A percentile compares a stretch with the other conserved stretches of the same genome.
phyloP scores from a whole-genome alignment of 1,140 invertebrate genomes.

The Eciton burchellii region DNA sequence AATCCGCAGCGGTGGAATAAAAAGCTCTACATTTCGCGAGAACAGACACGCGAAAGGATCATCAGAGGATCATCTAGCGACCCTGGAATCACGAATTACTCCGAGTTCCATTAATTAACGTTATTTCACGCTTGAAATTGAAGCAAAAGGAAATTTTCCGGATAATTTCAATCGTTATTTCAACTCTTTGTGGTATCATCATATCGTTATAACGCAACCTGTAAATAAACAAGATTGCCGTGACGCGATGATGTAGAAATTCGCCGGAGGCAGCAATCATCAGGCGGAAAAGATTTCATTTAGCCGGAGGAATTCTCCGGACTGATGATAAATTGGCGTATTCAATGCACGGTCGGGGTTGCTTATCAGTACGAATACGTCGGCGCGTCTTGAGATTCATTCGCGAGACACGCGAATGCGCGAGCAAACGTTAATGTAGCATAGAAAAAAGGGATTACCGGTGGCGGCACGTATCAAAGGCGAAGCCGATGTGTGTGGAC shows the following conservation, averaged over 20 bases:
- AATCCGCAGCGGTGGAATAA: too few species aligned
- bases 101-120: too few species aligned
- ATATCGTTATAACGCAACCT: neutral
- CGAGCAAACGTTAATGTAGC: neutral
- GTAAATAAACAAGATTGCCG: neutral
- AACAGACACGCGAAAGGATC: too few species aligned
- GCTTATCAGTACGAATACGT: constrained; percentile 9
- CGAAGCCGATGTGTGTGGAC: too few species aligned
- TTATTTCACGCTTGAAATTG: too few species aligned
- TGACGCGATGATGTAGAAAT: neutral
- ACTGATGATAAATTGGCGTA: constrained; percentile 11
- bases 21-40: too few species aligned
- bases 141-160: too few species aligned
- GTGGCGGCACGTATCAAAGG: too few species aligned
- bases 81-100: too few species aligned
- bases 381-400: neutral
- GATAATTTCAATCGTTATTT: too few species aligned
- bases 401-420: neutral
- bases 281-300: neutral
- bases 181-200: neutral
- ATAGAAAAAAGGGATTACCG: too few species aligned
- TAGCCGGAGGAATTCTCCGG: neutral
- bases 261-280: neutral
- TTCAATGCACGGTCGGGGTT: neutral
- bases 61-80: too few species aligned